phyloP scores from a whole-genome alignment of 2,113 vertebrate genomes.

The Hippocampus barbouri region DNA sequence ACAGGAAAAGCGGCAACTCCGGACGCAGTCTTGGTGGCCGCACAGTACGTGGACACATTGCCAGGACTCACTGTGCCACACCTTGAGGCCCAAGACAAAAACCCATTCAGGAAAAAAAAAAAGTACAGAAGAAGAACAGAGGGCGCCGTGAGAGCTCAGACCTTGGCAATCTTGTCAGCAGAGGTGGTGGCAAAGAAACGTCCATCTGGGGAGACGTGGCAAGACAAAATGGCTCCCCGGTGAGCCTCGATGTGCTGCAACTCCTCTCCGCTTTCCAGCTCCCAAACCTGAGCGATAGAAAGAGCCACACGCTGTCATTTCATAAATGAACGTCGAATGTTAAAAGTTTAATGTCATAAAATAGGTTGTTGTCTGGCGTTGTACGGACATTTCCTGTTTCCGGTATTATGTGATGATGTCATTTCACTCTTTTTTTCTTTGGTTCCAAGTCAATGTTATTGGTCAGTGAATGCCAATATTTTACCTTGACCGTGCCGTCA shows the following conservation, averaged over 20 bases:
- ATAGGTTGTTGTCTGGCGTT: background rate
- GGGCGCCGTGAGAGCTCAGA: slow-evolving; percentile 35
- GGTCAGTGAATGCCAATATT: slow-evolving; percentile 1
- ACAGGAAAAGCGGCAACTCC: slow-evolving; percentile 87
- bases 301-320: background rate
- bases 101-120: background rate
- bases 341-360: background rate
- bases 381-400: no score
- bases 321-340: no score
- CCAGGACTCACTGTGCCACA: slow-evolving; percentile 81
- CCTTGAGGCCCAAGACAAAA: slow-evolving; percentile 60
- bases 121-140: background rate
- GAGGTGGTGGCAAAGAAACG: slow-evolving; percentile 83
- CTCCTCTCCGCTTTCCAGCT: slow-evolving; percentile 70
- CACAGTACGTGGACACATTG: slow-evolving; percentile 70
- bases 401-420: no score
- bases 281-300: slow-evolving; percentile 77
- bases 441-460: no score
- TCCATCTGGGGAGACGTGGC: slow-evolving; percentile 80
- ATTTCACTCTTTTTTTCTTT: no score
- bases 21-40: slow-evolving; percentile 86
- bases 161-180: slow-evolving; percentile 91
- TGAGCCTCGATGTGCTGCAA: slow-evolving; percentile 83
- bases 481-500: slow-evolving; percentile 90
- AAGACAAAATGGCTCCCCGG: slow-evolving; percentile 82